Evolutionary conservation across 2,113 vertebrate genomes (phyloP).

Genomic region (Glaucomys volans): DNA sequence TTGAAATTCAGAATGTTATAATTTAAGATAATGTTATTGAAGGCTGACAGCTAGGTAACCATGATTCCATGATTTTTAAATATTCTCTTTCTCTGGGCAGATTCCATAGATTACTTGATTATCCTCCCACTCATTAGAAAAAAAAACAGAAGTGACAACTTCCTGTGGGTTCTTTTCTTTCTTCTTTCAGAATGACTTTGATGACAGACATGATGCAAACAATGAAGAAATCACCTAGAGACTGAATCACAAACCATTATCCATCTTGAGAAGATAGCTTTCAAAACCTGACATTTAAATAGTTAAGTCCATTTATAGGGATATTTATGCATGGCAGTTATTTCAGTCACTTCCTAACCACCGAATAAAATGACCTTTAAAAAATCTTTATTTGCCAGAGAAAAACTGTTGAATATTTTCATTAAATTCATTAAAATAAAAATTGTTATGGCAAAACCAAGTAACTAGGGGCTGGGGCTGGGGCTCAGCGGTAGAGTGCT

Average conservation of each 20-base stretch:
- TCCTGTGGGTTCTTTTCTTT: slow-evolving; percentile 39
- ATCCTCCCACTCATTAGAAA: not conserved
- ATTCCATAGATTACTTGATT: not conserved
- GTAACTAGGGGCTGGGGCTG: not conserved
- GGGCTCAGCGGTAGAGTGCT: too few relatives aligned
- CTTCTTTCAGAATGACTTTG: slow-evolving; percentile 41
- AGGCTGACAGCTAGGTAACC: not conserved
- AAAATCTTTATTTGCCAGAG: slow-evolving; percentile 58
- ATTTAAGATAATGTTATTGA: slow-evolving; percentile 17
- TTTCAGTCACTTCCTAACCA: slow-evolving; percentile 65
- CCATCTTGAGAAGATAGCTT: not conserved
- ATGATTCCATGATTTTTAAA: not conserved
- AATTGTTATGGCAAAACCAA: slow-evolving; percentile 42
- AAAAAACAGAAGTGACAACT: not conserved
- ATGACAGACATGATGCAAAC: not conserved
- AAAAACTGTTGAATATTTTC: slow-evolving; percentile 70
- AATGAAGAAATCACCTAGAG: not conserved
- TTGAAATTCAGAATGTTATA: slow-evolving; percentile 2
- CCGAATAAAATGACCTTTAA: slow-evolving; percentile 69
- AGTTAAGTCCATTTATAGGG: slow-evolving; percentile 55
- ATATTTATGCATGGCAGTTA: slow-evolving; percentile 61
- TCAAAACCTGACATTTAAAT: slow-evolving; percentile 43
- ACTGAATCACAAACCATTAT: slow-evolving; percentile 40
- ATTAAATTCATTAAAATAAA: slow-evolving; percentile 62
- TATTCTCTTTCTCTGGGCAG: not conserved